Percentiles rank a stretch among this genome's conserved stretches.
phyloP scores from a whole-genome alignment of 92 coral and sea anemone genomes.

The Paragorgia papillata region DNA sequence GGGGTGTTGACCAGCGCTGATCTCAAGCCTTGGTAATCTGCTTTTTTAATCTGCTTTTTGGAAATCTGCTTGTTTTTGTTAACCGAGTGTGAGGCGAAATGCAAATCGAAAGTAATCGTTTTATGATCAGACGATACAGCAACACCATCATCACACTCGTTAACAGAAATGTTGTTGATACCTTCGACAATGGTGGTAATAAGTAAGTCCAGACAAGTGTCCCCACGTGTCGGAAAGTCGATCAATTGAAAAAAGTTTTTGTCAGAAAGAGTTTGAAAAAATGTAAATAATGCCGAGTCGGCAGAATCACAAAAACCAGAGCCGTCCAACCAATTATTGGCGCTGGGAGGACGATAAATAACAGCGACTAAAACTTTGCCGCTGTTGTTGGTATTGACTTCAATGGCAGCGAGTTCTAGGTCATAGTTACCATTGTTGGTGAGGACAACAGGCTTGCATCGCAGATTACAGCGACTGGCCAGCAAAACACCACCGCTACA shows the following conservation, averaged over 20 bases:
- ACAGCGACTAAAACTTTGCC: conserved; percentile 44
- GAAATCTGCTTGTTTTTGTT: conserved; percentile 18
- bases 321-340: conserved; percentile 38
- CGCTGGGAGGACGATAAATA: conserved; percentile 33
- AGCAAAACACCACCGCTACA: conserved; percentile 22
- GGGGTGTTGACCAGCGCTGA: neutral
- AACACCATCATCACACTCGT: conserved; percentile 3
- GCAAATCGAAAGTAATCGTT: conserved; percentile 28
- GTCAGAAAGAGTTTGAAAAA: conserved; percentile 24
- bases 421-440: neutral
- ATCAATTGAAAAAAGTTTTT: conserved; percentile 35
- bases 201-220: conserved; percentile 25
- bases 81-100: neutral
- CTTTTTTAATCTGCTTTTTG: conserved; percentile 16
- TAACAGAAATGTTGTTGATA: neutral
- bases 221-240: conserved; percentile 43
- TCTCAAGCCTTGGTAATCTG: conserved; percentile 27
- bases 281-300: conserved; percentile 21
- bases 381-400: conserved; percentile 35
- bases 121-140: conserved; percentile 33
- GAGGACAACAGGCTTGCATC: conserved; percentile 22
- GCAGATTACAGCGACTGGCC: conserved; percentile 14
- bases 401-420: conserved; percentile 30
- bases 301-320: conserved; percentile 31
- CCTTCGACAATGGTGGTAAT: conserved; percentile 38